A percentile compares a stretch with the other conserved stretches of the same genome.
Evolutionary conservation across 2,888 invertebrate species (phyloP).

Genomic region (Aelia acuminata): DNA sequence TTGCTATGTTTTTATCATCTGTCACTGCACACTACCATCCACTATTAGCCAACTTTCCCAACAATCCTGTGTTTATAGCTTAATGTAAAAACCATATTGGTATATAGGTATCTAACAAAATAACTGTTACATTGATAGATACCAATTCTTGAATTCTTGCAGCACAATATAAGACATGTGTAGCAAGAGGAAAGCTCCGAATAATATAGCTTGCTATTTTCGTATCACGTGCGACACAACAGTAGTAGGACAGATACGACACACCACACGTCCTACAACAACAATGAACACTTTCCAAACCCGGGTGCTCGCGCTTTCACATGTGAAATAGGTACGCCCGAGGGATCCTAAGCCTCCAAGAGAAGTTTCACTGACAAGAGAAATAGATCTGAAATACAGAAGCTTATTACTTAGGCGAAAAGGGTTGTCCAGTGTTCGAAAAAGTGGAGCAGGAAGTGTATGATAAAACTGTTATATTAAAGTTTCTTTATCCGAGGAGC

Average conservation of each 20-base stretch:
- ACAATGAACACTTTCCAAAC: constrained; percentile 25
- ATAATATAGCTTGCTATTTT: neutral
- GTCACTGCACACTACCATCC: too few species aligned
- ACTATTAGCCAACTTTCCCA: too few species aligned
- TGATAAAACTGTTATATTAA: too few species aligned
- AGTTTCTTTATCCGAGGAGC: too few species aligned
- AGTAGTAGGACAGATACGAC: neutral
- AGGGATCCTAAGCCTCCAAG: neutral
- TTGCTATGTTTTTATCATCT: too few species aligned
- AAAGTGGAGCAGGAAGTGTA: neutral
- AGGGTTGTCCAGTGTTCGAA: neutral
- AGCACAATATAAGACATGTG: neutral
- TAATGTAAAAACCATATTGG: too few species aligned
- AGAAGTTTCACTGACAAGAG: neutral
- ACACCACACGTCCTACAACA: neutral
- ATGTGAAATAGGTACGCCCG: neutral
- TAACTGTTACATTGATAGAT: too few species aligned
- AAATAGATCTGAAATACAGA: neutral
- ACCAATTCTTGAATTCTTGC: too few species aligned
- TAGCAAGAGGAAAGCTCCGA: neutral
- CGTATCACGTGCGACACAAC: constrained; percentile 4
- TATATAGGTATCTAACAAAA: too few species aligned
- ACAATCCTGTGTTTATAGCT: too few species aligned
- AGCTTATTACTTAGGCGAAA: neutral
- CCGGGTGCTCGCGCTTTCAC: constrained; percentile 15